Evolutionary conservation across 2,888 invertebrate genomes (phyloP).

Genomic region (Ormia ochracea): DNA sequence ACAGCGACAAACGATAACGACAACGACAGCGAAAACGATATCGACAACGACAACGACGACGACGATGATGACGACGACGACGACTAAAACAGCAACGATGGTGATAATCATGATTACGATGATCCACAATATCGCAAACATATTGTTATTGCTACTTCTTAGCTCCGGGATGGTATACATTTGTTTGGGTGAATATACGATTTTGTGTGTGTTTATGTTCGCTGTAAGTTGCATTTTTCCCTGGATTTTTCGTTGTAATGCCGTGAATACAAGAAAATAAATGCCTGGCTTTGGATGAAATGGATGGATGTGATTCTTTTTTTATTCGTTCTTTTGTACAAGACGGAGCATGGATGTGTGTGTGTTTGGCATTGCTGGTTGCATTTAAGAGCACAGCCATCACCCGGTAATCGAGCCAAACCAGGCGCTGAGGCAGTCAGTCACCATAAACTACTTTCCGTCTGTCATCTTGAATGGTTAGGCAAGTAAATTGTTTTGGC

Average conservation of each 20-base stretch:
- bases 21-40: slow-evolving; percentile 27
- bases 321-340: slow-evolving; percentile 8
- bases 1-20: too few species aligned
- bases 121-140: slow-evolving; percentile 50
- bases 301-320: slow-evolving; percentile 25
- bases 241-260: slow-evolving; percentile 57
- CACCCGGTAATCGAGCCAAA: slow-evolving; percentile 24
- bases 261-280: background rate
- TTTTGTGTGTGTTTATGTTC: background rate
- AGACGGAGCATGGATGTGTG: background rate
- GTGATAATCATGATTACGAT: slow-evolving; percentile 45
- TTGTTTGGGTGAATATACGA: background rate
- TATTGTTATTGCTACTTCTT: slow-evolving; percentile 31
- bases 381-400: slow-evolving; percentile 12
- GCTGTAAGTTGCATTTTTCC: slow-evolving; percentile 47
- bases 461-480: slow-evolving; percentile 53
- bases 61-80: slow-evolving; percentile 54
- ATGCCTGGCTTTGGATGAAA: slow-evolving; percentile 44
- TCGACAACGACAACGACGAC: slow-evolving; percentile 39
- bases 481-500: slow-evolving; percentile 71
- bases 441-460: slow-evolving; percentile 34
- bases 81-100: slow-evolving; percentile 32
- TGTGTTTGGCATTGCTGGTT: slow-evolving; percentile 25
- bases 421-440: slow-evolving; percentile 47
- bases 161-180: slow-evolving; percentile 14